Conservation (phyloP, 2,113 vertebrate species). For the Caranx melampygus region DNA sequence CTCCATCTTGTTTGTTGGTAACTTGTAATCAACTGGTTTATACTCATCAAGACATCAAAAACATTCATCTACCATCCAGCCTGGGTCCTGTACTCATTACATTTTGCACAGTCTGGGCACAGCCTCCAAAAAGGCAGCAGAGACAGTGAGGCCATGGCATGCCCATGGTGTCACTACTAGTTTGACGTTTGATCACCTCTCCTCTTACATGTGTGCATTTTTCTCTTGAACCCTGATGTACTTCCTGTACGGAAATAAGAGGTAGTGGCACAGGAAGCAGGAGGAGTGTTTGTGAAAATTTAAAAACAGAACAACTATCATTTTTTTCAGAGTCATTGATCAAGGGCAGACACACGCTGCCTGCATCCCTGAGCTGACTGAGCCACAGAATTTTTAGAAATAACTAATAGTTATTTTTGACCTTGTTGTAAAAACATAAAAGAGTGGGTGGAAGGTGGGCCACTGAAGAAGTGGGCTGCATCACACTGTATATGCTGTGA, state of each 20-base stretch:
- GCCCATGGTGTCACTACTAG: not conserved
- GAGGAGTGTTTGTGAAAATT: not conserved
- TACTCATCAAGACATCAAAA: not conserved
- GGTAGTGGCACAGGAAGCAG: not conserved
- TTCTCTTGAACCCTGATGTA: not conserved
- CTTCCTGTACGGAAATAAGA: not conserved
- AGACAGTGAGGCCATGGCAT: not conserved
- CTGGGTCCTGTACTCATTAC: not conserved
- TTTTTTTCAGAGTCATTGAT: not conserved
- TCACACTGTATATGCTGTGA: not conserved
- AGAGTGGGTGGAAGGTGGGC: not conserved
- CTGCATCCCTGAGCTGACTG: not conserved
- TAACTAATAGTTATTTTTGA: not conserved
- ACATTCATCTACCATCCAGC: not conserved
- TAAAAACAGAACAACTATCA: not conserved
- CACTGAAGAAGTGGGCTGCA: constrained; percentile 1
- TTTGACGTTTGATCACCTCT: not conserved
- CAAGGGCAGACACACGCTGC: not conserved
- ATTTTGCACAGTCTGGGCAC: not conserved
- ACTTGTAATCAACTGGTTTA: not conserved
- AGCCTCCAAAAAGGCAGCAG: not conserved
- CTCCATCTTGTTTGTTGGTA: not conserved
- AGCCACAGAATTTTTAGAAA: not conserved
- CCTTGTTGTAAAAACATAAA: not conserved
- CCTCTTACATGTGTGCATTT: not conserved